Conservation (phyloP, 2,113 vertebrate species). For the Atractosteus spatula region DNA sequence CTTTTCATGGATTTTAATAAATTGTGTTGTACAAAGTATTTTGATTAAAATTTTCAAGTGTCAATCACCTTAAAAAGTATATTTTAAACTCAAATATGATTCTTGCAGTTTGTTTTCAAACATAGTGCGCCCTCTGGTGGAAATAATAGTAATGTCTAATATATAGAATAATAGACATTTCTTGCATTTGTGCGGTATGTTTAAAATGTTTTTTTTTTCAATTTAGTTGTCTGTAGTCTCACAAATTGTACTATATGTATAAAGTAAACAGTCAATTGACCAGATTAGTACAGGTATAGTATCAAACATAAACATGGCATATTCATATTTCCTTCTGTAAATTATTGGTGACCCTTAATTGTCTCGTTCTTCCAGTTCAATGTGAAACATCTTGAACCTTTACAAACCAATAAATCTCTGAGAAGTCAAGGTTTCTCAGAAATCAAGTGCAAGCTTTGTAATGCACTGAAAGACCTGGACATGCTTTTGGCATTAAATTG, state of each 20-base stretch:
- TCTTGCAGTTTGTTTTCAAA: no score
- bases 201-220: neutral
- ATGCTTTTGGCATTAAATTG: slow-evolving; percentile 36
- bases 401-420: slow-evolving; percentile 36
- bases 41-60: no score
- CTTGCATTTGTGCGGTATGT: no score
- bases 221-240: neutral
- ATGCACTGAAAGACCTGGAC: slow-evolving; percentile 26
- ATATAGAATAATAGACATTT: neutral
- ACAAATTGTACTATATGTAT: neutral
- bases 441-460: slow-evolving; percentile 25
- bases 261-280: neutral
- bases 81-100: no score
- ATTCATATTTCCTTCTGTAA: no score
- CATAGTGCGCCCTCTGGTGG: slow-evolving; percentile 57
- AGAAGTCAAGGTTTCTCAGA: slow-evolving; percentile 27
- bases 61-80: no score
- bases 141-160: neutral
- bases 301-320: no score
- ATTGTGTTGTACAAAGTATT: no score
- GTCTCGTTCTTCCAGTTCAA: slow-evolving; percentile 31
- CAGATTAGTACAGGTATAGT: neutral
- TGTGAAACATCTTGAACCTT: slow-evolving; percentile 48
- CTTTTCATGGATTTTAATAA: no score
- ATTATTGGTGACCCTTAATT: slow-evolving; percentile 27